Conservation (phyloP, 2,113 vertebrate genomes). For the Urocolius indicus region DNA sequence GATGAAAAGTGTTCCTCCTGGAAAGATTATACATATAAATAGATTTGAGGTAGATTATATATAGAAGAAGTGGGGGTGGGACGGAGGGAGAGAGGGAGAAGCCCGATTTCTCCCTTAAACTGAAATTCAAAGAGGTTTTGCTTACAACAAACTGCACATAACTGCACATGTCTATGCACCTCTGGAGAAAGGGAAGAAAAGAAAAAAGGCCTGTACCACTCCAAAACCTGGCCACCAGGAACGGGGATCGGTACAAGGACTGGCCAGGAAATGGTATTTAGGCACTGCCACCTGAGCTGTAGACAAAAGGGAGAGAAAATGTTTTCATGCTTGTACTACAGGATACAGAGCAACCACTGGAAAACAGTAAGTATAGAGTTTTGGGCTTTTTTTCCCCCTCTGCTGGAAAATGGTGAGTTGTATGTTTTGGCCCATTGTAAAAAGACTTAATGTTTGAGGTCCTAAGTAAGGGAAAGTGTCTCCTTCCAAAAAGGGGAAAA, state of each 20-base stretch:
- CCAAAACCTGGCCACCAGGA: neutral
- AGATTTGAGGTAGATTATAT: neutral
- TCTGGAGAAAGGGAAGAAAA: neutral
- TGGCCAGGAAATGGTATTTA: neutral
- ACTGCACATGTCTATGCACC: neutral
- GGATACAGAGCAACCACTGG: neutral
- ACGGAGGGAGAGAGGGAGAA: neutral
- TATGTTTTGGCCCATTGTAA: slow-evolving; percentile 32
- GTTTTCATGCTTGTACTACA: neutral
- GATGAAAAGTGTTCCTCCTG: neutral
- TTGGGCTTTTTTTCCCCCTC: neutral
- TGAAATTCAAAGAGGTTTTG: neutral
- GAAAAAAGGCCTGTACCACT: neutral
- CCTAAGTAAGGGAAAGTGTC: neutral
- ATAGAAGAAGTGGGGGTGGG: too few species aligned
- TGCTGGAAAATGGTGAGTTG: neutral
- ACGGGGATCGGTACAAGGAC: neutral
- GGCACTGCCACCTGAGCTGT: neutral
- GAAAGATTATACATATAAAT: neutral
- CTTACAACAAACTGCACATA: neutral
- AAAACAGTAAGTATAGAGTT: neutral
- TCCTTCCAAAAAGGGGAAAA: neutral
- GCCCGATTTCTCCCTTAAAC: neutral
- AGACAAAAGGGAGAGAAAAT: neutral
- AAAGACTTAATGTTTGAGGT: neutral